phyloP scores from a whole-genome alignment of 1,140 invertebrate genomes.

The Leptinotarsa defecta region DNA sequence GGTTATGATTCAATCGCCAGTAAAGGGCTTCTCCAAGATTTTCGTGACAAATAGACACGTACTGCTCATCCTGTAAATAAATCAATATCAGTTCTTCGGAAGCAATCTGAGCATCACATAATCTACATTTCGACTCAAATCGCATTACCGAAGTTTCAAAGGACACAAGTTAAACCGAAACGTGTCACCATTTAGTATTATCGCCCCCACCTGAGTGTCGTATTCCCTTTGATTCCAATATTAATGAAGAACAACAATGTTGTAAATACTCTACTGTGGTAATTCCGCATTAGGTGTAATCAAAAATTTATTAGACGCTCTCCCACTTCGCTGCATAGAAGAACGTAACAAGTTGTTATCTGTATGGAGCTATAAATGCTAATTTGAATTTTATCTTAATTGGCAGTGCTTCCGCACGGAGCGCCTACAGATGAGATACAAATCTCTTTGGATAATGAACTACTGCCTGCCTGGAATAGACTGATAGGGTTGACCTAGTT shows the following conservation, averaged over 20 bases:
- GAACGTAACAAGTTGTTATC: neutral
- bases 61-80: no score
- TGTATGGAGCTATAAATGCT: constrained; percentile 6
- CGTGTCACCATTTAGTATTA: neutral
- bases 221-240: neutral
- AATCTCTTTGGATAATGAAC: constrained; percentile 11
- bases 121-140: no score
- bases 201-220: neutral
- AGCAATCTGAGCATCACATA: no score
- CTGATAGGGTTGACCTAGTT: neutral
- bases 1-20: no score
- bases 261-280: neutral
- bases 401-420: constrained; percentile 7
- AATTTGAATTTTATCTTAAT: constrained; percentile 21
- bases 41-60: no score
- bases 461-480: neutral
- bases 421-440: constrained; percentile 8
- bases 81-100: no score
- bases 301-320: constrained; percentile 6
- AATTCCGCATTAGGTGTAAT: neutral
- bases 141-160: neutral
- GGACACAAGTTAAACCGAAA: neutral
- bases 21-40: no score
- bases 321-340: neutral
- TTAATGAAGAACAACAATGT: neutral